These are phyloP conservation scores for Rhea americana DNA, from an alignment of 2,113 vertebrate genomes.

Conservation along the genomic window DNA sequence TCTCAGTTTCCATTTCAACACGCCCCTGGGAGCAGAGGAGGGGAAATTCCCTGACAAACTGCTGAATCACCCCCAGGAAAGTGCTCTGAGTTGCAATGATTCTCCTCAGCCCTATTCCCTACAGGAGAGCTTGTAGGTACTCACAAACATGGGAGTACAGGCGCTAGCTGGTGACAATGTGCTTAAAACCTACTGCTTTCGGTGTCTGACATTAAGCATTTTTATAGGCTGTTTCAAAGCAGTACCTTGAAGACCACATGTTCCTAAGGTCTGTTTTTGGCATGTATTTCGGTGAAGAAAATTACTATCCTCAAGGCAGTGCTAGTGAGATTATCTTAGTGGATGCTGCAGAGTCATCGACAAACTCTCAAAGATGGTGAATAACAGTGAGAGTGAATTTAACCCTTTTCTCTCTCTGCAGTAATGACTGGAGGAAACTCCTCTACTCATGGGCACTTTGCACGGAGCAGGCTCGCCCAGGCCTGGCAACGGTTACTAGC, in stretches of 20 bases:
- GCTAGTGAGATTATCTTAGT: neutral
- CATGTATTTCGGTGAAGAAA: neutral
- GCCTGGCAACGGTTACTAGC: neutral
- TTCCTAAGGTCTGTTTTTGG: neutral
- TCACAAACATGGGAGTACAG: neutral
- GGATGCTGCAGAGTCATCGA: neutral
- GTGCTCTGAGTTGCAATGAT: neutral
- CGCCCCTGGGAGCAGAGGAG: neutral
- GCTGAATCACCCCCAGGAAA: constrained; percentile 9
- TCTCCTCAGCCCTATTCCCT: neutral
- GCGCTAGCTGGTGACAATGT: constrained; percentile 9
- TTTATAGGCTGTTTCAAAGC: neutral
- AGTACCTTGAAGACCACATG: neutral
- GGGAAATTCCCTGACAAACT: constrained; percentile 22
- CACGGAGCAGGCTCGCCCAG: neutral
- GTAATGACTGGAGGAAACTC: neutral
- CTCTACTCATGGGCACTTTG: neutral
- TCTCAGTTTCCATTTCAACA: neutral
- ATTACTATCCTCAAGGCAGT: neutral
- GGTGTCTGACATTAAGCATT: neutral
- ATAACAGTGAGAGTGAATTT: neutral
- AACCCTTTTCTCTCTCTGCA: neutral
- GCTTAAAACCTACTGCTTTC: neutral
- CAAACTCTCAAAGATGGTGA: constrained; percentile 1
- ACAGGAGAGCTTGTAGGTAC: neutral